These are phyloP conservation scores for Phaetusa simplex DNA, from an alignment of 2,113 vertebrate species.

Conservation along the genomic window DNA sequence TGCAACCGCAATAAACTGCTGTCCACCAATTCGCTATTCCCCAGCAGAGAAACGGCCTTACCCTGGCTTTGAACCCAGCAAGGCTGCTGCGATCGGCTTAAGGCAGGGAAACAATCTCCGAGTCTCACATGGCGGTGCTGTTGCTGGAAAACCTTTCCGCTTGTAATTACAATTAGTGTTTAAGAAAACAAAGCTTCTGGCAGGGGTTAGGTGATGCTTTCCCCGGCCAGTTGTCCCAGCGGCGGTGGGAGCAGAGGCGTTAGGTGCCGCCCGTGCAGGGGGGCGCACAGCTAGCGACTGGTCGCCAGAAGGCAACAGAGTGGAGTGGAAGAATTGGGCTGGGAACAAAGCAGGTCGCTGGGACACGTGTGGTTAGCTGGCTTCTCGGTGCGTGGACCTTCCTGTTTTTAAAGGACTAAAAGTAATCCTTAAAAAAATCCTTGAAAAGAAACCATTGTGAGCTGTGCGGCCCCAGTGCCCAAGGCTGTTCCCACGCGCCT, in stretches of 20 bases:
- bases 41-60: not conserved
- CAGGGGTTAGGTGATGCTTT: not conserved
- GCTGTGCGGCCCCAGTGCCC: not conserved
- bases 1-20: not conserved
- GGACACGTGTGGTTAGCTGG: not conserved
- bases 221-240: not conserved
- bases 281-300: not conserved
- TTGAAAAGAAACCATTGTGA: not conserved
- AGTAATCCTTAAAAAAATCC: not conserved
- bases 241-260: not conserved
- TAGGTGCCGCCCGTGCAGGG: not conserved
- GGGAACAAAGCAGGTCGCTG: constrained; percentile 5
- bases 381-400: not conserved
- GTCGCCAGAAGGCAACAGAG: not conserved
- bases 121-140: not conserved
- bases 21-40: not conserved
- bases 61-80: not conserved
- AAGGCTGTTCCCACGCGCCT: not conserved
- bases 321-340: not conserved
- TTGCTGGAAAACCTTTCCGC: not conserved
- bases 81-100: not conserved
- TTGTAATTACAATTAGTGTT: not conserved
- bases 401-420: not conserved
- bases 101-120: not conserved
- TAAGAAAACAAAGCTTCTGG: not conserved